Evolutionary conservation across 35 echinoderm and acorn worm genomes (phyloP).

Genomic region (Apostichopus californicus): DNA sequence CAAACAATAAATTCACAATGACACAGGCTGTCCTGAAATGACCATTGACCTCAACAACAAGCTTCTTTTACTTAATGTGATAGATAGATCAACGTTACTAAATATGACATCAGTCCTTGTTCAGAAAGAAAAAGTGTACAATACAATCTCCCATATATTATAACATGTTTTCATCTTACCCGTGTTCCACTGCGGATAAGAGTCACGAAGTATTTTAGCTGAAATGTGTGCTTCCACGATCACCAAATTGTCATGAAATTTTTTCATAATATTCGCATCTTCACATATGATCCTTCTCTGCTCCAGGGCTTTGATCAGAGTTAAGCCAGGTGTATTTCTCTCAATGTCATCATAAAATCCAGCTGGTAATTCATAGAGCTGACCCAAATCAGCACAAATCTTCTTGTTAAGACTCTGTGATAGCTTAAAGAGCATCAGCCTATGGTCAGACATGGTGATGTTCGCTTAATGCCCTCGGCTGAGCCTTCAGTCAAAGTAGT

Average conservation of each 20-base stretch:
- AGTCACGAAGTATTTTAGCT: background rate
- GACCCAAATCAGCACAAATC: background rate
- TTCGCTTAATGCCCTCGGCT: background rate
- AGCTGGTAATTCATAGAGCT: background rate
- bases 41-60: no score
- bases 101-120: no score
- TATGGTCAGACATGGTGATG: background rate
- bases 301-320: slow-evolving; percentile 26
- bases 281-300: background rate
- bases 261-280: background rate
- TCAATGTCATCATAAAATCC: slow-evolving; percentile 1
- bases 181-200: background rate
- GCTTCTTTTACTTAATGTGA: no score
- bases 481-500: no score
- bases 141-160: no score
- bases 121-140: no score
- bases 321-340: background rate
- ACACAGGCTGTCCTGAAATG: no score
- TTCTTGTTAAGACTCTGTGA: background rate
- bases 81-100: no score
- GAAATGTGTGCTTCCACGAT: background rate
- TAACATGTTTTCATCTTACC: no score
- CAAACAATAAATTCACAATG: no score
- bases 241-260: background rate
- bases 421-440: background rate